Evolutionary conservation across 2,888 invertebrate genomes (phyloP).

Genomic region (Aromia moschata): DNA sequence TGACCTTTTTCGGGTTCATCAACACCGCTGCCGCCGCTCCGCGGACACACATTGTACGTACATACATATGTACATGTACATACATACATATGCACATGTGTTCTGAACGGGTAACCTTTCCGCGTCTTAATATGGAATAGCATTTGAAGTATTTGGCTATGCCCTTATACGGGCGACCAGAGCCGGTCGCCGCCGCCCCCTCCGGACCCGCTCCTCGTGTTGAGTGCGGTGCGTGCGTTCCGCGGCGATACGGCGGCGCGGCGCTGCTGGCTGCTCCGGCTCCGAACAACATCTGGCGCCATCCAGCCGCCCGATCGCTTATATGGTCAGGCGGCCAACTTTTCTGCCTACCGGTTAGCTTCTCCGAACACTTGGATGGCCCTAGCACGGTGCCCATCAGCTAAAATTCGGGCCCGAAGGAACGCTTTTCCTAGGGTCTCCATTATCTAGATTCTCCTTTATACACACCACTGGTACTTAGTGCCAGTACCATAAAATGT

Average conservation of each 20-base stretch:
- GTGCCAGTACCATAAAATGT: too few relatives aligned
- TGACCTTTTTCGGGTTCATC: conserved; percentile 32
- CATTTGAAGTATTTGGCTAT: conserved; percentile 34
- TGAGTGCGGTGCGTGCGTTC: conserved; percentile 22
- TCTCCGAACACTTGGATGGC: conserved; percentile 9
- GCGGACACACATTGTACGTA: too few relatives aligned
- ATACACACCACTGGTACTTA: too few relatives aligned
- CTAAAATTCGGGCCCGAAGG: too few relatives aligned
- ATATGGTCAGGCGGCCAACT: conserved; percentile 58
- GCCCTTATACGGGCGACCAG: conserved; percentile 33
- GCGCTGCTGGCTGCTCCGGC: conserved; percentile 31
- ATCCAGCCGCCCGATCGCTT: conserved; percentile 55
- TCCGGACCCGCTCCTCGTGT: conserved; percentile 17
- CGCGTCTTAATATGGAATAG: conserved; percentile 36
- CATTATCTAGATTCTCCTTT: too few relatives aligned
- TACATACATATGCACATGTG: conserved; percentile 15
- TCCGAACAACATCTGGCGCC: conserved; percentile 60
- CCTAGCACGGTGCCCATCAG: conserved; percentile 14
- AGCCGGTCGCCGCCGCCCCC: conserved; percentile 18
- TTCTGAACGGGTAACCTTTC: conserved; percentile 28
- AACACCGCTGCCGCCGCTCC: conserved; percentile 21
- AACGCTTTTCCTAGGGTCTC: too few relatives aligned
- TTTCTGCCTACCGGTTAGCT: conserved; percentile 42
- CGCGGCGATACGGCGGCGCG: conserved; percentile 10
- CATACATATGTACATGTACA: too few relatives aligned